Conservation (phyloP, 92 coral and sea anemone species). For the Umimayanthus chanpuru region DNA sequence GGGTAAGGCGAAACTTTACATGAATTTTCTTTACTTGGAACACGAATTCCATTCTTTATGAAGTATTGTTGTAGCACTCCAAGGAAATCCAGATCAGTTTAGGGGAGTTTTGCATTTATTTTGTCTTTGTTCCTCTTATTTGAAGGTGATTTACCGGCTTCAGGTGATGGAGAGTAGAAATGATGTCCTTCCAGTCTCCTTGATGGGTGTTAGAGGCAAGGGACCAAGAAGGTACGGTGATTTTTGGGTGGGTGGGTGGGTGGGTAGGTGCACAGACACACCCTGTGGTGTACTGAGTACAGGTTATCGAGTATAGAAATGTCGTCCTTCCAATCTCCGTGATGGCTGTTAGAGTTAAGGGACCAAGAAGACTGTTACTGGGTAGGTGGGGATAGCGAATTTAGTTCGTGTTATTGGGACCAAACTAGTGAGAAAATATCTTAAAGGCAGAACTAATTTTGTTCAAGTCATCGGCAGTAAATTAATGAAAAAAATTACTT, state of each 20-base stretch:
- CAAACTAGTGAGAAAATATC: too few relatives aligned
- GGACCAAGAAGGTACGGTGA: slow-evolving; percentile 84
- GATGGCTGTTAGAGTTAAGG: slow-evolving; percentile 93
- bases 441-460: background rate
- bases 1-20: too few relatives aligned
- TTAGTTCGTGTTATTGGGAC: background rate
- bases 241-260: background rate
- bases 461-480: background rate
- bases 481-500: too few relatives aligned
- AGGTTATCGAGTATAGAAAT: slow-evolving; percentile 91
- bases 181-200: slow-evolving; percentile 87
- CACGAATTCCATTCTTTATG: too few relatives aligned
- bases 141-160: slow-evolving; percentile 86
- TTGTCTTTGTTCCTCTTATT: background rate
- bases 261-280: background rate
- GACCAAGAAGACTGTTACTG: slow-evolving; percentile 69
- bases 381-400: background rate
- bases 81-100: background rate
- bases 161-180: slow-evolving; percentile 97
- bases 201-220: slow-evolving; percentile 93
- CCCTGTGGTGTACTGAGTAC: slow-evolving; percentile 78
- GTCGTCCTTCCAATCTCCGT: slow-evolving; percentile 87
- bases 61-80: background rate
- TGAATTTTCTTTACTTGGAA: too few relatives aligned
- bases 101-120: background rate